These are phyloP conservation scores for Paracanthobrama guichenoti DNA, from an alignment of 2,113 vertebrate genomes.

Conservation along the genomic window DNA sequence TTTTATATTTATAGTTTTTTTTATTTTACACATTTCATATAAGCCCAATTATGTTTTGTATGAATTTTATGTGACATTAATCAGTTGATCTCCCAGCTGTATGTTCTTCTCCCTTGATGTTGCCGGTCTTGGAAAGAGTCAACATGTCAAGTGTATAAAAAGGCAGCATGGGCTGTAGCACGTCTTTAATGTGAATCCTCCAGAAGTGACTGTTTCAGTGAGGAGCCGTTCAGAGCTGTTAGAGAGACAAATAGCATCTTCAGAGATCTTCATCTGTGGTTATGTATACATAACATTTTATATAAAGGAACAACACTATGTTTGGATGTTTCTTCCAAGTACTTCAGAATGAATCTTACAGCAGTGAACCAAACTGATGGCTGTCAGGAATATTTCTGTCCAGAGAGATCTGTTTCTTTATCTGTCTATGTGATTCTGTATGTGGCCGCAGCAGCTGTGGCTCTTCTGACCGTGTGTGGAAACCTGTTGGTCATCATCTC, in stretches of 20 bases:
- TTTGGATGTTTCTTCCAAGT: background rate
- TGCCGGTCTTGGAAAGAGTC: background rate
- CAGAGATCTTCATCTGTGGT: background rate
- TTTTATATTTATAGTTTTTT: background rate
- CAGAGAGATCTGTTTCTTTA: slow-evolving; percentile 43
- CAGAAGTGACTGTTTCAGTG: background rate
- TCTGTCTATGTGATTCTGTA: slow-evolving; percentile 57
- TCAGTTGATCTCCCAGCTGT: background rate
- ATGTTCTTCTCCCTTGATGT: slow-evolving; percentile 5
- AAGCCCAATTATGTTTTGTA: too few species aligned
- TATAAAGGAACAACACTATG: too few species aligned
- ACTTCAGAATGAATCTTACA: slow-evolving; percentile 30
- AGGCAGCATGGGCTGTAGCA: background rate
- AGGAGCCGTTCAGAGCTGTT: background rate
- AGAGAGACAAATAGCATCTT: background rate
- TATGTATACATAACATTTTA: too few species aligned
- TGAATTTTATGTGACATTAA: background rate
- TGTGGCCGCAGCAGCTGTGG: slow-evolving; percentile 54
- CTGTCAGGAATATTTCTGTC: slow-evolving; percentile 43
- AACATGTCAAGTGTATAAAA: background rate
- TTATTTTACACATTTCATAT: background rate
- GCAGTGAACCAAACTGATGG: background rate
- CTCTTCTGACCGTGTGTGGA: slow-evolving; percentile 70
- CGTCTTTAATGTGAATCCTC: background rate
- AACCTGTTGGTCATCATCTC: slow-evolving; percentile 62